Base-by-base conservation (phyloP, 2,113 vertebrate genomes). In the Callaeas wilsoni region DNA sequence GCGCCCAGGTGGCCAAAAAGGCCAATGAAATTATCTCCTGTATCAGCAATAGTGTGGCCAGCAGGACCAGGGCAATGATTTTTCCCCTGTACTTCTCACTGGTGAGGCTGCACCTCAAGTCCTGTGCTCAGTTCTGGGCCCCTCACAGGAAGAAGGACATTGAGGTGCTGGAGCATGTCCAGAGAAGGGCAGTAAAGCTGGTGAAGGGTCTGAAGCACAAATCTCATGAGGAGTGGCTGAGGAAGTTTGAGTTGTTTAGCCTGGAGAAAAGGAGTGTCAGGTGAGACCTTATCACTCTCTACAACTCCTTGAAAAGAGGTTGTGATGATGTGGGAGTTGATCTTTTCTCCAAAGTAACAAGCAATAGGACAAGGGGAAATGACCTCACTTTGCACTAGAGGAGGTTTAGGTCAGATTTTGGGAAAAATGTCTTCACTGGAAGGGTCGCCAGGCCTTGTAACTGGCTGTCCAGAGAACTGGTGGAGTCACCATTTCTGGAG, bases 71-170 rank as follows among this genome's bases (percentile, higher is more conserved):
- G 35, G 13, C 11, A 56, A 4, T 7, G 41, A 42, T 62, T 18
- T 3, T 19, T 6, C 19, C 10, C 3, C 16, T 18, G 2, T 63
- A 7, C 12, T 35, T 1, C 0, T 1, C 8, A 15, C 2, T 20
- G 46, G 1, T 32, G 67, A 59, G 15, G 14, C 13, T 1, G 0
- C 12, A 27, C 5, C 4, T 49, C 5, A 7, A n/a, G 9, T 62
- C 6, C 35, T 49, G 8, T 33, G 32, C 33, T 5, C 19, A 30
- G 47, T 11, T 56, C 13, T n/a, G 11, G 6, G 13, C 4, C 16
- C 5, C 8, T 37, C 15, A 16, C 10, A 4, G 4, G 10, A 30
- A 26, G 15, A 46, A 26, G 3, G 35, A 13, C 23, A 30, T 6
- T 33, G 39, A 42, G 16, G 11, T 7, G 35, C 22, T 86, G 17